Percentiles rank a stretch among this genome's conserved stretches.
Evolutionary conservation across 2,113 vertebrate species (phyloP).

Genomic region (Cephalopholis sonnerati): DNA sequence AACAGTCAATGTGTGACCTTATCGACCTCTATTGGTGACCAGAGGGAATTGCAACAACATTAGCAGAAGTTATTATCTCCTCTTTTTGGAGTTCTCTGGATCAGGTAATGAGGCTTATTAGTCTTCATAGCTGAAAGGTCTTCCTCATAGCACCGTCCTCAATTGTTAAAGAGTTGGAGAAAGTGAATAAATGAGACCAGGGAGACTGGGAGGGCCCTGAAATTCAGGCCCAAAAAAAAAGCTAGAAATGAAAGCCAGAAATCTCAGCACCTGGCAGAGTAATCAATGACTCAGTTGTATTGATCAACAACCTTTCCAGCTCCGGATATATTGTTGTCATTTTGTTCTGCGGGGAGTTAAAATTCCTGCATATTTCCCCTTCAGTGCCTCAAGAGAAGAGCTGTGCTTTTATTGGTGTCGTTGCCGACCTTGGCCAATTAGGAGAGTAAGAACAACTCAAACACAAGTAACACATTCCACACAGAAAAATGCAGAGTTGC

Average conservation of each 20-base stretch:
- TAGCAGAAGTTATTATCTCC: conserved; percentile 4
- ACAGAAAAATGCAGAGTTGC: not conserved
- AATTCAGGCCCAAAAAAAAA: not conserved
- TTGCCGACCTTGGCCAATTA: conserved; percentile 20
- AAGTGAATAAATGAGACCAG: conserved; percentile 31
- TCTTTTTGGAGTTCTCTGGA: not conserved
- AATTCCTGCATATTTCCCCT: not conserved
- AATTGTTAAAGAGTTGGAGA: conserved; percentile 28
- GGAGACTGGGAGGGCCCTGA: conserved; percentile 3
- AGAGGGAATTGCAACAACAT: conserved; percentile 20
- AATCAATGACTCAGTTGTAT: conserved; percentile 37
- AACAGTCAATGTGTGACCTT: conserved; percentile 25
- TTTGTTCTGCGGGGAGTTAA: not conserved
- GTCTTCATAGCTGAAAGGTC: conserved; percentile 41
- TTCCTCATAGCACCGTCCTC: conserved; percentile 20
- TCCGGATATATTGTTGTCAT: conserved; percentile 33
- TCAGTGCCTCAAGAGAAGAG: conserved; percentile 1
- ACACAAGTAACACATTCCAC: not conserved
- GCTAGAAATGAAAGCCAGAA: conserved; percentile 49
- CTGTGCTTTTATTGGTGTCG: conserved; percentile 6
- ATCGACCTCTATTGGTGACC: conserved; percentile 39
- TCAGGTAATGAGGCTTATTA: conserved; percentile 51
- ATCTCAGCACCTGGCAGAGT: conserved; percentile 28
- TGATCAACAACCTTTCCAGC: conserved; percentile 34
- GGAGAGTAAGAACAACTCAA: not conserved